Percentiles rank a stretch among this genome's conserved stretches.
These are phyloP conservation scores for Euura saliciscinereae DNA, from an alignment of 1,140 invertebrate genomes.

Conservation along the genomic window DNA sequence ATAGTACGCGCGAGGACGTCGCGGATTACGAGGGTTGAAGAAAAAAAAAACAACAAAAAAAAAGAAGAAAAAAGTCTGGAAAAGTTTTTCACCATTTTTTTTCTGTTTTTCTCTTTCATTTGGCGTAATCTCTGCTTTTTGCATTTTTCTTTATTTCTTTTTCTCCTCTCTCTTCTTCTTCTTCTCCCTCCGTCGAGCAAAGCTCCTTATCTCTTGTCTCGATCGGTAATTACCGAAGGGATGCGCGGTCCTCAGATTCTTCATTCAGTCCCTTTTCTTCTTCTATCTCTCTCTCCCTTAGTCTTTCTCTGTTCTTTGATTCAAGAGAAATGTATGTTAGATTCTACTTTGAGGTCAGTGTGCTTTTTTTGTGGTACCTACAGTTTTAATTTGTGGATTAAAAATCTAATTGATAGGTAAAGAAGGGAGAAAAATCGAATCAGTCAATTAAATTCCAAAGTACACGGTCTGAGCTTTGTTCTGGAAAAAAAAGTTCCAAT, in stretches of 20 bases:
- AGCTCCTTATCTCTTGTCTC: not conserved
- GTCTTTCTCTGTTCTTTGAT: not conserved
- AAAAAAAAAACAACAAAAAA: too few relatives aligned
- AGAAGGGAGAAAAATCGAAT: not conserved
- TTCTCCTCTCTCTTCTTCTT: not conserved
- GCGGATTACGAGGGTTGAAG: too few relatives aligned
- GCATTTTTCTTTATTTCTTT: not conserved
- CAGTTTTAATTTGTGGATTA: not conserved
- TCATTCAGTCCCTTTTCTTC: not conserved
- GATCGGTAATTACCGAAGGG: slow-evolving; percentile 1
- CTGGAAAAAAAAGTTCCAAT: too few relatives aligned
- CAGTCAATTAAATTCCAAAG: too few relatives aligned
- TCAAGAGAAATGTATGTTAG: not conserved
- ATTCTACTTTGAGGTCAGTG: not conserved
- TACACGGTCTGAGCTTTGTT: too few relatives aligned
- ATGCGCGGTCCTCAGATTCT: not conserved
- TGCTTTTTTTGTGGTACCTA: not conserved
- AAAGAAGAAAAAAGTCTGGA: too few relatives aligned
- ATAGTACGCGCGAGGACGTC: too few relatives aligned
- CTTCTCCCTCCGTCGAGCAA: not conserved
- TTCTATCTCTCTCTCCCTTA: not conserved
- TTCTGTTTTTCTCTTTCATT: not conserved
- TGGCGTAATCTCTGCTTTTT: not conserved
- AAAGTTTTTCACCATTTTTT: not conserved
- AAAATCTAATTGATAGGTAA: not conserved